Conservation (phyloP, 2,888 invertebrate species). For the Harmothoe impar region DNA sequence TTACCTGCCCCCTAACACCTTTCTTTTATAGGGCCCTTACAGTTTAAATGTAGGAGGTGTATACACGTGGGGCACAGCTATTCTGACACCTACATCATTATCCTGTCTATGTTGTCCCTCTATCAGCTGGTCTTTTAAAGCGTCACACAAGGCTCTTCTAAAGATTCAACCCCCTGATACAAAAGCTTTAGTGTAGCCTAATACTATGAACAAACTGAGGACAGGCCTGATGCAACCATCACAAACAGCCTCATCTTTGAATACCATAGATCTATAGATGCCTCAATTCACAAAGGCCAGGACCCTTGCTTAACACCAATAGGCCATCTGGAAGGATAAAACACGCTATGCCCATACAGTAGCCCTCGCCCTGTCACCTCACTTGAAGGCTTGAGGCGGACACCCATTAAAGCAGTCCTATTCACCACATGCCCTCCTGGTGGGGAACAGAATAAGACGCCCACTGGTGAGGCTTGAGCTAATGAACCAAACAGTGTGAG, state of each 20-base stretch:
- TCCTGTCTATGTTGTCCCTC: not conserved
- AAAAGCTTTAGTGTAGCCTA: not conserved
- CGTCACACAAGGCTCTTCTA: not conserved
- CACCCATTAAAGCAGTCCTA: constrained; percentile 1
- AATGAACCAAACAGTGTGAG: constrained; percentile 7
- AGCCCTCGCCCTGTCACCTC: not conserved
- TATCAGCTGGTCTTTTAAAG: not conserved
- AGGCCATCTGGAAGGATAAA: no score
- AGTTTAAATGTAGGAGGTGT: not conserved
- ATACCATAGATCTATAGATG: no score
- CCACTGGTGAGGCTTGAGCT: not conserved
- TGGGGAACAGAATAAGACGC: not conserved
- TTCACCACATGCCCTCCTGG: not conserved
- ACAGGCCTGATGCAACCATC: not conserved
- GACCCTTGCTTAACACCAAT: no score
- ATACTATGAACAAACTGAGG: not conserved
- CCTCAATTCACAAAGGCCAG: no score
- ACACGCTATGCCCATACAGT: not conserved
- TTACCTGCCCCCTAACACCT: not conserved
- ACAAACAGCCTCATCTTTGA: no score
- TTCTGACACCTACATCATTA: not conserved
- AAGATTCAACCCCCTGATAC: not conserved
- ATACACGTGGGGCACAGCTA: not conserved
- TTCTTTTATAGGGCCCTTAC: not conserved
- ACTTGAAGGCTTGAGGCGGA: not conserved